Evolutionary conservation across 2,113 vertebrate genomes (phyloP), one percentile per base, ranked within the genome.

Genomic region (Stegostoma tigrinum): DNA sequence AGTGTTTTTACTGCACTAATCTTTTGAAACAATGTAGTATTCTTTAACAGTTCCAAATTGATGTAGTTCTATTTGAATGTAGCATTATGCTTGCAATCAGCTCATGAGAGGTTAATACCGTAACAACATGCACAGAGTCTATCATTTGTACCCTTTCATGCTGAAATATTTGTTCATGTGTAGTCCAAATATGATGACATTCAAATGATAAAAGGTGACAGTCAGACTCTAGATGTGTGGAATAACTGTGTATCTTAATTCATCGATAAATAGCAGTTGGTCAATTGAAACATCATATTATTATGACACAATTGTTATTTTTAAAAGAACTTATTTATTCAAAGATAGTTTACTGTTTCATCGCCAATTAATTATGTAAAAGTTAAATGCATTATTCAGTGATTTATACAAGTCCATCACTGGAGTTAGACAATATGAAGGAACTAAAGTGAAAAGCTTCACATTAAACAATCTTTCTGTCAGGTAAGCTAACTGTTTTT

Each of bases 161-260:
- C 48, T 95, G 68, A 95, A 42, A 68, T 95, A 68, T 72, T 95
- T 72, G 38, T 48, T 75, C 68, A 75, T 95, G 42, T 95, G 68
- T 30, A 95, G 30, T 30, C 42, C 94, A 95, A 94, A 95, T 95
- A 95, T 72, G 68, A 15, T 95, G 94, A 95, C 45, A 95, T 95
- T 95, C 94, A 95, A 93, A 95, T 95, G 68, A 95, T 52, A 95
- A 70, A 95, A 95, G 42, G 38, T 14, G 8, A 24, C 12, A 72
- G 68, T 72, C 94, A 75, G 14, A 95, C 45, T 72, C 94, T 45
- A 75, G 42, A 52, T 27, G 61, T 90, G 68, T 95, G 24, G 68
- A 48, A 34, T 72, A 52, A 75, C 94, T 45, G 70, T 95, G 52
- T 95, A 72, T 30, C 70, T 45, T 95, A 72, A 95, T 95, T 72